Conservation (phyloP, 2,797 vertebrate genomes). For the Enteromius treurensis region DNA sequence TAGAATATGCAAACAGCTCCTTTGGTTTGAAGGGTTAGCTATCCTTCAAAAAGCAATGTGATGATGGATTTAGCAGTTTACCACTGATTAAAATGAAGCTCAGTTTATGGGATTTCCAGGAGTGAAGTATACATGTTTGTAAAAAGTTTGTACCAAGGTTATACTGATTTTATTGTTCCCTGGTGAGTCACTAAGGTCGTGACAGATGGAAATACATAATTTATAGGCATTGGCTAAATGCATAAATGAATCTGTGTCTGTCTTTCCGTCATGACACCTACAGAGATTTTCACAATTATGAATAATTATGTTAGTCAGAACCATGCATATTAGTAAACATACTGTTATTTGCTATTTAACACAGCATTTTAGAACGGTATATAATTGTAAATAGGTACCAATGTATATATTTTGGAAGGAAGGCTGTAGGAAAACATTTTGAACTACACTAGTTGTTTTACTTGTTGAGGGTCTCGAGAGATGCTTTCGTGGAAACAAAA, state of each 20-base stretch:
- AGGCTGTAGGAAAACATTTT: neutral
- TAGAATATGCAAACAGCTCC: no score
- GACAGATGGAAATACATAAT: conserved; percentile 48
- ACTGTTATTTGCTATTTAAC: neutral
- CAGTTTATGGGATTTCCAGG: neutral
- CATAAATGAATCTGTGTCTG: conserved; percentile 46
- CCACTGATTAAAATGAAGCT: no score
- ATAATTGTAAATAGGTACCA: neutral
- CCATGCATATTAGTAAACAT: neutral
- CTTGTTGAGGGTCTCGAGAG: neutral
- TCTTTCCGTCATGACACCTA: conserved; percentile 30
- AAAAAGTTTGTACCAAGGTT: neutral
- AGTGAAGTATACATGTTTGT: neutral
- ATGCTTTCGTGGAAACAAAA: neutral
- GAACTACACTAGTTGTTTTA: neutral
- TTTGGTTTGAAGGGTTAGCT: no score
- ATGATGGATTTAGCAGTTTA: no score
- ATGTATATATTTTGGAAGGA: neutral
- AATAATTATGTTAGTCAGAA: neutral
- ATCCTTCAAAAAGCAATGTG: no score
- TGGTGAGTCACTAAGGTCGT: neutral
- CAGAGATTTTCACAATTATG: conserved; percentile 11
- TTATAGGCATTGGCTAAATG: conserved; percentile 12
- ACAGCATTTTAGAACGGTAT: neutral
- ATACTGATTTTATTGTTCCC: neutral